Base-by-base conservation (phyloP, 2,888 invertebrate species). In the Rhimphoctona megacephalus region DNA sequence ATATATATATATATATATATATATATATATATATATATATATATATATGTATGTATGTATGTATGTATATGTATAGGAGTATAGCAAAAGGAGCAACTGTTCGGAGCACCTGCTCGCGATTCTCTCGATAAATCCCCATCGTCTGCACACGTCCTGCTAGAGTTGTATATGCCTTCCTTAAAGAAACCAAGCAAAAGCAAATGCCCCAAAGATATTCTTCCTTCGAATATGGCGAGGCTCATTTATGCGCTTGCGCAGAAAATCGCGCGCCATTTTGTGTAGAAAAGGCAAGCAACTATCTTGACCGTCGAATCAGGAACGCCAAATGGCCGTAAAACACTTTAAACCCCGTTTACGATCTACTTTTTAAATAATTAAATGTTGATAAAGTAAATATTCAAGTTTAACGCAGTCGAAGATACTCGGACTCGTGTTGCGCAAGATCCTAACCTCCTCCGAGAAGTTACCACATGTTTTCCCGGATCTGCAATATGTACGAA, bases 31-130 rank as follows among this genome's bases (percentile, higher is more conserved):
- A 57, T 54, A 57, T n/a, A 66, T 17, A 36, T 4, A 57, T 25
- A 61, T 43, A 22, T 43, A 57, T 22, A 25, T n/a, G n/a, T n/a
- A n/a, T 33, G 36, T 33, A 33, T 33, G 5, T 19, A 57, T 54
- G 39, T n/a, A 66, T 17, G 25, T 4, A 57, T 25, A 61, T 43
- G 22, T 43, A 57, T 22, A 25, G 39, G 30, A 33, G 52, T 69
- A 17, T 49, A 74, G 78, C 39, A 19, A 78, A 82, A 69, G 78
- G 67, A 64, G 85, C 81, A 85, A 85, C 78, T 76, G 85, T 74
- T 72, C n/a, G 49, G 74, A 85, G 79, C 85, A 85, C 85, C 85
- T 85, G 85, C 85, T 82, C 82, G 82, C 85, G 85, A 85, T 85
- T 82, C 74, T 79, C 78, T 69, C 74, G 82, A 85, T 79, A 85